These are phyloP conservation scores for Xerus inauris DNA, from an alignment of 2,113 vertebrate genomes.

Conservation along the genomic window DNA sequence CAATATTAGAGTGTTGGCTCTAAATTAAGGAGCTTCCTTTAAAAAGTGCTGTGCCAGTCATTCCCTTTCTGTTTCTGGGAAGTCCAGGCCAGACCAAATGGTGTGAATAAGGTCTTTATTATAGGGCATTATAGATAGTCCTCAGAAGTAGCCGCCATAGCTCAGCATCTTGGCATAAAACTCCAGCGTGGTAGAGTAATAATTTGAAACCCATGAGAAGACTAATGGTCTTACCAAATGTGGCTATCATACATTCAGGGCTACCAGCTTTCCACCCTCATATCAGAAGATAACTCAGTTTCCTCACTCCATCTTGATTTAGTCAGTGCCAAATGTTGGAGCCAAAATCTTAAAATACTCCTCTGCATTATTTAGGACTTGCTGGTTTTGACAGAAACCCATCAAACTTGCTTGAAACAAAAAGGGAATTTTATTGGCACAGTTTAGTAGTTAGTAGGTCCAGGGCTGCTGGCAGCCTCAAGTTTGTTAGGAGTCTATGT, in stretches of 20 bases:
- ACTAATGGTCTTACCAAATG: neutral
- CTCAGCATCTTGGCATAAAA: neutral
- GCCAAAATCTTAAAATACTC: constrained; percentile 26
- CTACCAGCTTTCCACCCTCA: neutral
- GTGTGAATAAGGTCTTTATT: neutral
- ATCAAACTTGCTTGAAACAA: neutral
- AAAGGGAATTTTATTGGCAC: neutral
- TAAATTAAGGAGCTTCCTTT: neutral
- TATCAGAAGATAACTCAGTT: neutral
- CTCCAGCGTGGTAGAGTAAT: neutral
- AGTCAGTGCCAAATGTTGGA: constrained; percentile 22
- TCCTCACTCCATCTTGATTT: neutral
- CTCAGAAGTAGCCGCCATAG: neutral
- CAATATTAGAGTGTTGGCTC: neutral
- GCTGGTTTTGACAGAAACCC: neutral
- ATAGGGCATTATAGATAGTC: neutral
- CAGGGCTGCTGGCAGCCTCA: neutral
- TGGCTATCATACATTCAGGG: neutral
- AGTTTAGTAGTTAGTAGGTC: neutral
- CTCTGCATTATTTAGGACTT: constrained; percentile 13
- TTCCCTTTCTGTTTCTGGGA: constrained; percentile 11
- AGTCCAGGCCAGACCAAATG: neutral
- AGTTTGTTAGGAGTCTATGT: neutral
- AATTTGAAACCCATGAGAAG: neutral
- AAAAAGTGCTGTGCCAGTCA: neutral